Base-by-base conservation (phyloP, 1,140 invertebrate genomes). In the Zaprionus inermis region DNA sequence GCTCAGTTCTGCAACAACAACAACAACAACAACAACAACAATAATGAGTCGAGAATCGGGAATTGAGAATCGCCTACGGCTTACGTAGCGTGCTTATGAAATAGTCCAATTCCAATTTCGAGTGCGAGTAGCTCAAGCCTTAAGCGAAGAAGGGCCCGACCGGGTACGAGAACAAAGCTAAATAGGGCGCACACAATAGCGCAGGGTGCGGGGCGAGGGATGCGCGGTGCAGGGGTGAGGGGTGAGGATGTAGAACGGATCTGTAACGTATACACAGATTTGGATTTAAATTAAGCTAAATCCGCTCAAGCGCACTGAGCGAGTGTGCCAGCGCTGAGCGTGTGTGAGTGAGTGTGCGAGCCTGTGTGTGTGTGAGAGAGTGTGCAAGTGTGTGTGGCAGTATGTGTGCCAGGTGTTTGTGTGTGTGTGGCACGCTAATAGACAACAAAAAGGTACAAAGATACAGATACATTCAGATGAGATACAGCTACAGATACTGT, bases 241-340 rank as follows among this genome's bases (percentile, higher is more conserved):
- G 78, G 78, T 69, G 76, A 72, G 58, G n/a, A 32, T 41, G 16
- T 49, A 18, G 38, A 38, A 22, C 20, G 14, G 49, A 65, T 36
- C 44, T 52, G 18, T 61, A 34, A 59, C 68, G 63, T 38, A 67
- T 75, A 76, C 81, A 84, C 54, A 89, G 83, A 89, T 88, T 88
- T 88, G 83, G 83, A 88, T 88, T 88, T 88, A 88, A 88, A 88
- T 88, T 88, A 88, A 88, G 84, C 83, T 89, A 88, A 88, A 88
- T 83, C 83, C 84, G 79, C 83, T 86, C 79, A 88, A 77, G 83
- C 76, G 72, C 68, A 75, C 56, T 61, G 72, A 51, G 70, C 55
- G 51, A 59, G 34, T 51, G 24, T 63, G 55, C 38, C 49, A 54
- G 61, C 58, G 72, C 68, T 41, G 56, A 28, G 36, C 6, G n/a